phyloP scores from a whole-genome alignment of 2,888 invertebrate genomes.

The Isoperla grammatica region DNA sequence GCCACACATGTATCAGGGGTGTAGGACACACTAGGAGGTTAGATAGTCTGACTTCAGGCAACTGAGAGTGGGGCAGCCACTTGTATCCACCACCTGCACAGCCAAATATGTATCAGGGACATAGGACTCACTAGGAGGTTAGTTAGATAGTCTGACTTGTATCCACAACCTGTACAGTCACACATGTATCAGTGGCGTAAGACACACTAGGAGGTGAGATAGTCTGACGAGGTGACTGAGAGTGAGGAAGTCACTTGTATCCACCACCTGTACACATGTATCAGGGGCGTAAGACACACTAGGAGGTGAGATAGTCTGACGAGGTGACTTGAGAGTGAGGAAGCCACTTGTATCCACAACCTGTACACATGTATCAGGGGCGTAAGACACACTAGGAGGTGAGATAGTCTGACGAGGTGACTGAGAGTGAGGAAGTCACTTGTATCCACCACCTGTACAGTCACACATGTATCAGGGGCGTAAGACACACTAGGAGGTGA shows the following conservation, averaged over 20 bases:
- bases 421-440: slow-evolving; percentile 76
- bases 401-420: no score
- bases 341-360: slow-evolving; percentile 79
- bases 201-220: no score
- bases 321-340: slow-evolving; percentile 74
- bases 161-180: no score
- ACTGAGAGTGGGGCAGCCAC: slow-evolving; percentile 76
- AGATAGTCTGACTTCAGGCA: no score
- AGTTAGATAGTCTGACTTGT: no score
- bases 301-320: no score
- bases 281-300: no score
- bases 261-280: slow-evolving; percentile 53
- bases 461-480: neutral
- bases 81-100: slow-evolving; percentile 65
- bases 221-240: slow-evolving; percentile 74
- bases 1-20: neutral
- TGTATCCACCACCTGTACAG: slow-evolving; percentile 62
- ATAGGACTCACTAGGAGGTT: no score
- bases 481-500: no score
- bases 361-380: slow-evolving; percentile 33
- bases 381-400: no score
- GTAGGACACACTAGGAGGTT: no score
- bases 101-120: neutral
- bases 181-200: no score
- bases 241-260: slow-evolving; percentile 77